Conservation (phyloP, 2,113 vertebrate species). For the Phrynosoma blainvillii region DNA sequence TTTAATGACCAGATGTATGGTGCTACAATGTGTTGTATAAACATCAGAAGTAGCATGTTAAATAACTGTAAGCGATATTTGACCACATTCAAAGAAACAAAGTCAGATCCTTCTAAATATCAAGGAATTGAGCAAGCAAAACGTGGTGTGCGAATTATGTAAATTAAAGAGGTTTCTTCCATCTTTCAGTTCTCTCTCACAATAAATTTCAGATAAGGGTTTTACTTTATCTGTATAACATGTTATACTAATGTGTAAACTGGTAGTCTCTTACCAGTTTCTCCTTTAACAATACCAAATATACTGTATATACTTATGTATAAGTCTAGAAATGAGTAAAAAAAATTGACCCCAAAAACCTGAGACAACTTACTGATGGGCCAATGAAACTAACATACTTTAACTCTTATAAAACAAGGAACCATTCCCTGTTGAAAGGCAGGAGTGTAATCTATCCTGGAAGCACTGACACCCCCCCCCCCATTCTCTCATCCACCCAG, state of each 20-base stretch:
- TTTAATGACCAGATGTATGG: not conserved
- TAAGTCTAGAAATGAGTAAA: no score
- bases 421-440: no score
- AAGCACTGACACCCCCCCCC: no score
- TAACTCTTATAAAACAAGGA: no score
- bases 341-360: no score
- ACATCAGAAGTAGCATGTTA: not conserved
- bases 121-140: not conserved
- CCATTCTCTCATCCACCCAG: no score
- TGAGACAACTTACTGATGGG: no score
- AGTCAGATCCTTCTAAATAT: not conserved
- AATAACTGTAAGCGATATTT: not conserved
- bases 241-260: not conserved
- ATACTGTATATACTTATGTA: no score
- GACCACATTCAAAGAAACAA: not conserved
- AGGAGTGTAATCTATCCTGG: no score
- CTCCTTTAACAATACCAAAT: not conserved
- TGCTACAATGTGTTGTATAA: not conserved
- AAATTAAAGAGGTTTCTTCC: not conserved
- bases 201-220: not conserved
- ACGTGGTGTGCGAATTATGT: not conserved
- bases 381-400: no score
- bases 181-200: not conserved
- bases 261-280: not conserved
- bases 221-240: not conserved